Base-by-base conservation (phyloP, 2,113 vertebrate genomes). In the Apus apus region DNA sequence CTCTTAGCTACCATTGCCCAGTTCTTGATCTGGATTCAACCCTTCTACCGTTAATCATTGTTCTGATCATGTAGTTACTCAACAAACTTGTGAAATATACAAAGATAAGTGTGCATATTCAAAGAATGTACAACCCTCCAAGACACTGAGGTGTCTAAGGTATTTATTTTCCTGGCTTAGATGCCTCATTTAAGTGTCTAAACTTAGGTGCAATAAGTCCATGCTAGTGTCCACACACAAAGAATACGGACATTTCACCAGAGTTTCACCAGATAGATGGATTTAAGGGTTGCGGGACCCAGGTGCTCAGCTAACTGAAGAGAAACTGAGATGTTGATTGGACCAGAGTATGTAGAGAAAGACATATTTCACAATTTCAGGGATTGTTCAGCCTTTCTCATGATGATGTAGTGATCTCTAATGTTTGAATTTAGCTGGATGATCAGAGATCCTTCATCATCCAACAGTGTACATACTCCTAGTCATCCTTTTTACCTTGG, bases 351-450 rank as follows among this genome's bases (percentile, higher is more conserved):
- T 18, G 6, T 32, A 22, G 17, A 86, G 16, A 32, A 76, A 88
- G 86, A 70, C 8, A 46, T 16, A 29, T 43, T 17, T 53, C 26
- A 45, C 12, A 21, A 5, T 54, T 80, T 70, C 50, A 53, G 13
- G 38, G 48, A 13, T 32, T 25, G 17, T 40, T 85, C 66, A 64
- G 30, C 58, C 32, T 79, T 79, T 80, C 45, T 72, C n/a, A 53
- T 1, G 2, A 38, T 26, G 14, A 2, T 38, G 12, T 40, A 57
- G 10, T 6, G 25, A 34, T 14, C 5, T 7, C 26, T 36, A 15
- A 62, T 13, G 0, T 53, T 65, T 74, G 20, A 17, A 77, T 36
- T 0, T 0, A 67, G 11, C 22, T 78, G 61, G 14, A 27, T 66
- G 13, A 85, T 22, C 27, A 38, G 12, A 3, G 11, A 23, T 38